Evolutionary conservation across 1,140 invertebrate genomes (phyloP), one percentile per base, ranked within the genome.

Genomic region (Tenebrio molitor): DNA sequence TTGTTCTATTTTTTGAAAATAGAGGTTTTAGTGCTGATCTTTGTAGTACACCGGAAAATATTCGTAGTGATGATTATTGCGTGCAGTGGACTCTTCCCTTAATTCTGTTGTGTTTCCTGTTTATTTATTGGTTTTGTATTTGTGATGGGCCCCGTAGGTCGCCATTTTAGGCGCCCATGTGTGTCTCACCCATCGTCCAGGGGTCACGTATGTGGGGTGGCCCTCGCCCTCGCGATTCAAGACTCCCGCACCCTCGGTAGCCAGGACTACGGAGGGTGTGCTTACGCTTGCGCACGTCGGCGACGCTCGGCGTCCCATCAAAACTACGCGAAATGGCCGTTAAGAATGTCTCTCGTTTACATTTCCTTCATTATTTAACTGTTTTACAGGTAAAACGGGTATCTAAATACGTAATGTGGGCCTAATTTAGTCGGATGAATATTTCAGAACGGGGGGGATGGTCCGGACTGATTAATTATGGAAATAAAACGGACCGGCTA

Each of bases 231-330:
- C 36, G 17, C 64, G 23, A 66, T 66, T 66, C 17, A 66, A 66
- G 62, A 66, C 64, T 66, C 64, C 64, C 64, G 33, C 64, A 66
- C 64, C 64, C 64, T 66, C 42, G 25, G 36, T 44, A 44, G 36
- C 17, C 64, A 1, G 19, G 25, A 21, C 33, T 39, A 65, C 62
- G 10, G 64, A 66, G 64, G 64, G 64, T 66, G 64, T 34, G 64
- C 64, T 44, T 29, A 23, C 36, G 64, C 36, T 1, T 66, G 64
- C 64, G 64, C 21, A 19, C 19, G 1, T 7, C 36, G 17, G 19
- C 64, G 64, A 66, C 64, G 64, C 36, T 21, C 12, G 17, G 64
- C 64, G 39, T 65, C 62, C 25, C 33, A 33, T 16, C 15, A 50
- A 4, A 63, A 34, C 21, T 3, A 44, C 64, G 34, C 64, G 64